Conservation (phyloP, 2,113 vertebrate genomes). For the Osmerus eperlanus region DNA sequence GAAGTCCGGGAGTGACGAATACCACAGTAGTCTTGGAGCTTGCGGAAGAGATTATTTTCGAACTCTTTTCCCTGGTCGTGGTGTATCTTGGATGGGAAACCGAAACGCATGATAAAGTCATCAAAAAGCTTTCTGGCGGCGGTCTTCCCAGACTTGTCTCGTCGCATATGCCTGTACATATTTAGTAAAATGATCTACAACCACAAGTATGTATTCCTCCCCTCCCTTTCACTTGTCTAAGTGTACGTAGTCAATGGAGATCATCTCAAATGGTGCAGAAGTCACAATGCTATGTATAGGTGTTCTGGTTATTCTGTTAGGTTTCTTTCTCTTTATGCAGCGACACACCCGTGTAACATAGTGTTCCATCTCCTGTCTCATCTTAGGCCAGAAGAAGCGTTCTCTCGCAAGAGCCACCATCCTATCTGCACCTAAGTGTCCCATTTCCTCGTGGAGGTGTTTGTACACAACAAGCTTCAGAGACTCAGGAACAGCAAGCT, state of each 20-base stretch:
- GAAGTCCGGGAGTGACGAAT: slow-evolving; percentile 5
- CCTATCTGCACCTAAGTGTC: slow-evolving; percentile 1
- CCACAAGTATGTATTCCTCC: slow-evolving; percentile 24
- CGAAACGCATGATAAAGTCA: slow-evolving; percentile 30
- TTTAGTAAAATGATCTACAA: slow-evolving; percentile 34
- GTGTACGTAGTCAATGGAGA: slow-evolving; percentile 25
- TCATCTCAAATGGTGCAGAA: slow-evolving; percentile 24
- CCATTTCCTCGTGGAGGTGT: slow-evolving; percentile 23
- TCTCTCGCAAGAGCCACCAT: slow-evolving; percentile 12
- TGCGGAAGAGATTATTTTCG: slow-evolving; percentile 12
- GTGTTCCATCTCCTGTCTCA: slow-evolving; percentile 25
- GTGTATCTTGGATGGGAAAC: slow-evolving; percentile 5
- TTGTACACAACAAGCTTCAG: neutral
- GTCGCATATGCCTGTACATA: slow-evolving; percentile 31
- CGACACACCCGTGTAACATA: slow-evolving; percentile 17
- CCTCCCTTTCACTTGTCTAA: slow-evolving; percentile 17
- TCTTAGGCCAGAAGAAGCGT: slow-evolving; percentile 30
- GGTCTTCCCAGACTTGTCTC: slow-evolving; percentile 22
- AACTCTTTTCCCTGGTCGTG: slow-evolving; percentile 14
- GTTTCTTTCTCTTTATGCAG: slow-evolving; percentile 28
- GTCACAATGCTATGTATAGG: slow-evolving; percentile 17
- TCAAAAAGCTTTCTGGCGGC: slow-evolving; percentile 31
- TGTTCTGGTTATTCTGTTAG: slow-evolving; percentile 13
- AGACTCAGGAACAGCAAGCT: too few species aligned
- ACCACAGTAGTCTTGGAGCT: neutral